Conservation (phyloP, 2,797 vertebrate genomes). For the Epinephelus malabaricus region DNA sequence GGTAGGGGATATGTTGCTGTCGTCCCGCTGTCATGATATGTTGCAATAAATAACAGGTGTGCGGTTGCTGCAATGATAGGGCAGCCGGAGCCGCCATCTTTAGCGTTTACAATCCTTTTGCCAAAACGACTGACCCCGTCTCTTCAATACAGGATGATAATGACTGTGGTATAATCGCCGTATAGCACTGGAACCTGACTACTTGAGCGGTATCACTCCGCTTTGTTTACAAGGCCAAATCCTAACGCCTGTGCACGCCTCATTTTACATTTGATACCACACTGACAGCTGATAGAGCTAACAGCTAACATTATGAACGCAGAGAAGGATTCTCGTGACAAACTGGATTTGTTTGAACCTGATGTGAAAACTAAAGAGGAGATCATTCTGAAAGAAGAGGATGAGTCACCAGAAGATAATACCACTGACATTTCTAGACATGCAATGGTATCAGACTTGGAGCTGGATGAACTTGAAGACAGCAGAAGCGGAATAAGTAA, state of each 20-base stretch:
- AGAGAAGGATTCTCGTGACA: background rate
- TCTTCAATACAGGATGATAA: conserved; percentile 1
- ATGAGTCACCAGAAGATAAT: conserved; percentile 19
- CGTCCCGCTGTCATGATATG: no score
- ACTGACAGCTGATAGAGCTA: conserved; percentile 17
- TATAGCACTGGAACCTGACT: conserved; percentile 13
- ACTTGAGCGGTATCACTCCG: conserved; percentile 10
- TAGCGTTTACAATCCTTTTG: background rate
- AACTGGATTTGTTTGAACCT: background rate
- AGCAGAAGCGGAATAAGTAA: conserved; percentile 18
- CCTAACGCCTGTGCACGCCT: background rate
- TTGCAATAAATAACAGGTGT: background rate
- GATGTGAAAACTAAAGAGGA: conserved; percentile 1
- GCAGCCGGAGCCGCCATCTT: conserved; percentile 35
- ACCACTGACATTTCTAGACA: conserved; percentile 21
- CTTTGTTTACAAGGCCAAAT: conserved; percentile 16
- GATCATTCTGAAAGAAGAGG: conserved; percentile 30
- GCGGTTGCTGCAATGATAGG: background rate
- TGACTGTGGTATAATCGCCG: conserved; percentile 15
- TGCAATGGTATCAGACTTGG: conserved; percentile 30
- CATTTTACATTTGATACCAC: background rate
- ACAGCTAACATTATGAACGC: conserved; percentile 18
- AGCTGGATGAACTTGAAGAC: conserved; percentile 43
- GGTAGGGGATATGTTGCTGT: background rate
- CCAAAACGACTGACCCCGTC: background rate